Conservation (phyloP, 2,888 invertebrate species). For the Oscheius sp. region DNA sequence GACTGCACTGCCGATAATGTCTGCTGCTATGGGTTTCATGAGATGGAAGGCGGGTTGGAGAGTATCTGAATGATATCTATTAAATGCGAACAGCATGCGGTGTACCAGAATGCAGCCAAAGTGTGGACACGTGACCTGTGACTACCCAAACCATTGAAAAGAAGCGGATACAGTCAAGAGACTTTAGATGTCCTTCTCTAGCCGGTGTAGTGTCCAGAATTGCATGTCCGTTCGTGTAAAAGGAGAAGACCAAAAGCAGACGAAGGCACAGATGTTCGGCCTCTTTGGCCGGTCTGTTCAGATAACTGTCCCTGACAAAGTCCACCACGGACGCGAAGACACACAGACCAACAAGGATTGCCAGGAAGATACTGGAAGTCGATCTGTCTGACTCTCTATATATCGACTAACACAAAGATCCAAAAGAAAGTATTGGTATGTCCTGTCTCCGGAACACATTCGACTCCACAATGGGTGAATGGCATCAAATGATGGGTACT, state of each 20-base stretch:
- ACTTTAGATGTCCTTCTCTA: slow-evolving; percentile 10
- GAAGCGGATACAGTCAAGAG: slow-evolving; percentile 57
- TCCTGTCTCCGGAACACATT: slow-evolving; percentile 26
- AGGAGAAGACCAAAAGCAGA: background rate
- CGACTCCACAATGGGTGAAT: slow-evolving; percentile 5
- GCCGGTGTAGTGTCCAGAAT: slow-evolving; percentile 4
- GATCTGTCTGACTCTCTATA: background rate
- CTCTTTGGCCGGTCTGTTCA: too few relatives aligned
- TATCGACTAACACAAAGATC: slow-evolving; percentile 35
- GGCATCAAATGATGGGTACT: too few relatives aligned
- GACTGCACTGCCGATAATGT: slow-evolving; percentile 42
- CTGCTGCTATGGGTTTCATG: background rate
- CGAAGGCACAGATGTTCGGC: too few relatives aligned
- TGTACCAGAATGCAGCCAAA: background rate
- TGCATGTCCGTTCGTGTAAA: background rate
- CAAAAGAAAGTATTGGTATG: slow-evolving; percentile 34
- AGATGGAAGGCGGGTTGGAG: background rate
- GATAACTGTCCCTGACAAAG: slow-evolving; percentile 33
- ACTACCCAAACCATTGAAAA: slow-evolving; percentile 64
- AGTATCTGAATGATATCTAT: too few relatives aligned
- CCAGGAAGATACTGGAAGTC: slow-evolving; percentile 37
- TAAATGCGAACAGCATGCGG: too few relatives aligned
- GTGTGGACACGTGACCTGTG: slow-evolving; percentile 42
- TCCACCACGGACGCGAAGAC: slow-evolving; percentile 33
- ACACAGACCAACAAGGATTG: slow-evolving; percentile 1